A percentile compares a stretch with the other conserved stretches of the same genome.
Conservation (phyloP, 2,888 invertebrate genomes). For the Pycnomerus fuliginosus region DNA sequence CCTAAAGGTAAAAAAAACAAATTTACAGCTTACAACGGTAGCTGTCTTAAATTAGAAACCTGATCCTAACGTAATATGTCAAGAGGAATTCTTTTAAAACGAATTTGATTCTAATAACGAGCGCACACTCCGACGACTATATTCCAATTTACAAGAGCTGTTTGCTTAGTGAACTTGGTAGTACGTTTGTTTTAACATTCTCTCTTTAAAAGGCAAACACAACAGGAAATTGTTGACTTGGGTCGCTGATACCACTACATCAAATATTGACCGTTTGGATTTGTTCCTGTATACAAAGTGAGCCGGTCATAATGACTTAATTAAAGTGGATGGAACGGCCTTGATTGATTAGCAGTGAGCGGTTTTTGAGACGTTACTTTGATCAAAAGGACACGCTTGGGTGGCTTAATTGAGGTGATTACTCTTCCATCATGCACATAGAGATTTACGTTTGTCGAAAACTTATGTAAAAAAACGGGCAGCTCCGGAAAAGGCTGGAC, state of each 20-base stretch:
- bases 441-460: no score
- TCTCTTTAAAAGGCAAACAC: conserved; percentile 36
- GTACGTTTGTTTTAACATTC: conserved; percentile 39
- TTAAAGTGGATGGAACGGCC: no score
- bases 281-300: conserved; percentile 30
- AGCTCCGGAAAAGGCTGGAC: no score
- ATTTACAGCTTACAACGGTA: no score
- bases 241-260: conserved; percentile 34
- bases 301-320: conserved; percentile 35
- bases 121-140: conserved; percentile 6
- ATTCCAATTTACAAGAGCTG: conserved; percentile 19
- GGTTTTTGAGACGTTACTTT: no score
- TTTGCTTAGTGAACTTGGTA: conserved; percentile 43
- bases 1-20: no score
- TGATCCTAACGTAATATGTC: conserved; percentile 14
- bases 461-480: no score
- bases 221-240: conserved; percentile 30
- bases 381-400: no score
- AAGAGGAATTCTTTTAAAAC: conserved; percentile 6
- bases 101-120: conserved; percentile 4
- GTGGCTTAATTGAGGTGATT: no score
- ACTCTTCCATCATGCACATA: no score
- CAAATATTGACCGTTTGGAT: conserved; percentile 42
- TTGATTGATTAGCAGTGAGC: no score
- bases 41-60: conserved; percentile 16